Evolutionary conservation across 2,888 invertebrate genomes (phyloP).

Genomic region (Fissipunctia ypsillon): DNA sequence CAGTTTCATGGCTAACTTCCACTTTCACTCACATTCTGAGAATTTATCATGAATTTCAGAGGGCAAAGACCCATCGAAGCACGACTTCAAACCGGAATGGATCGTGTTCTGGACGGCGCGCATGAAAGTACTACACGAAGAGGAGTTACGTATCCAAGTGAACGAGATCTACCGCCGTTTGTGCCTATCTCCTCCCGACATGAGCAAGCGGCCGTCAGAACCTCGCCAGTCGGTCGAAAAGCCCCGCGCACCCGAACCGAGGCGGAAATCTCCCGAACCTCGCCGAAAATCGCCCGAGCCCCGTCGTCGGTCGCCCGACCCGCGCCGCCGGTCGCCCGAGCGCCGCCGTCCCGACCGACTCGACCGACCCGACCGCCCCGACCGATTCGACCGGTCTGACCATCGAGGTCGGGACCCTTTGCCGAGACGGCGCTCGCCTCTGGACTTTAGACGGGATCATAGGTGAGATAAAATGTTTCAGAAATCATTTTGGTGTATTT

Average conservation of each 20-base stretch:
- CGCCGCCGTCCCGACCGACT: conserved; percentile 19
- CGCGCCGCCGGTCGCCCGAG: conserved; percentile 46
- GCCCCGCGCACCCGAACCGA: conserved; percentile 38
- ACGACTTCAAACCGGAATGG: conserved; percentile 97
- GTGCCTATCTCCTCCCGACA: conserved; percentile 84
- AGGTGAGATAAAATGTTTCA: conserved; percentile 51
- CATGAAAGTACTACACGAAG: conserved; percentile 94
- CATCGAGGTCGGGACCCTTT: conserved; percentile 34
- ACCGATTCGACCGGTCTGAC: conserved; percentile 13
- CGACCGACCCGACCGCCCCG: background rate
- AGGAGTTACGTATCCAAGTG: conserved; percentile 92
- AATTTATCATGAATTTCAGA: conserved; percentile 74
- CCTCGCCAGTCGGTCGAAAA: conserved; percentile 14
- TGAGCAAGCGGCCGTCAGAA: conserved; percentile 61
- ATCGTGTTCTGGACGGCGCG: conserved; percentile 95
- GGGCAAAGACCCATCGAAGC: conserved; percentile 94
- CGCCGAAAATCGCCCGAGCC: conserved; percentile 36
- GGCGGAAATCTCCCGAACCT: conserved; percentile 58
- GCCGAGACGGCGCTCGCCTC: conserved; percentile 41
- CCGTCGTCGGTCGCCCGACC: conserved; percentile 41
- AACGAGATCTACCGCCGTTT: conserved; percentile 92
- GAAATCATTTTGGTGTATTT: background rate
- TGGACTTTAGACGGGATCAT: conserved; percentile 61
- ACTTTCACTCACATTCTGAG: background rate
- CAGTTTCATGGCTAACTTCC: background rate